Percentiles rank a stretch among this genome's conserved stretches.
These are phyloP conservation scores for Calliscelio sp. DNA, from an alignment of 2,888 invertebrate genomes.

Conservation along the genomic window DNA sequence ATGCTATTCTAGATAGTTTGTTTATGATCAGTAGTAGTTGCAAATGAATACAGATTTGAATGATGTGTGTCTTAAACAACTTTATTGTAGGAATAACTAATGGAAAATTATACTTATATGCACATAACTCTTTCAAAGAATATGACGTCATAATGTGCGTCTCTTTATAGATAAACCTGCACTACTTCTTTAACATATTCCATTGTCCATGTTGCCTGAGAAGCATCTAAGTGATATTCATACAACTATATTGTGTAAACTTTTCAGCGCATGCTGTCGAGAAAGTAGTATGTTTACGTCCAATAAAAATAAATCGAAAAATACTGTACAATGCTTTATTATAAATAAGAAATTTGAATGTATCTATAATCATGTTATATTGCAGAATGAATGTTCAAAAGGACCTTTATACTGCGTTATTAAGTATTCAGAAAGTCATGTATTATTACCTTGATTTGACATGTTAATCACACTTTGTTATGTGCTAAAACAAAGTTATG, in stretches of 20 bases:
- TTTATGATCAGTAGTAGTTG: too few species aligned
- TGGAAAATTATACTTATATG: not conserved
- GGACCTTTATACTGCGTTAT: too few species aligned
- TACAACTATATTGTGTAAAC: not conserved
- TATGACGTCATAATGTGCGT: constrained; percentile 1
- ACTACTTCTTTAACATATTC: constrained; percentile 5
- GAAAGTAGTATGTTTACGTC: not conserved
- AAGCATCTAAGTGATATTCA: not conserved
- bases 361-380: not conserved
- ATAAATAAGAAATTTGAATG: constrained; percentile 1
- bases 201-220: not conserved
- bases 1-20: too few species aligned
- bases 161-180: constrained; percentile 1
- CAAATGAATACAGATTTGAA: too few species aligned
- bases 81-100: not conserved
- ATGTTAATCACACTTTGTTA: not conserved
- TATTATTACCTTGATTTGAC: not conserved
- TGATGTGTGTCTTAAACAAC: too few species aligned
- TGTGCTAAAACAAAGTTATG: not conserved
- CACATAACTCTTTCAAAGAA: not conserved
- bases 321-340: not conserved
- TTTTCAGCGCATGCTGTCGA: not conserved
- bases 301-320: constrained; percentile 4
- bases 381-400: not conserved
- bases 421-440: not conserved